Base-by-base conservation (phyloP, 1,140 invertebrate genomes). In the Micrasema minimum region DNA sequence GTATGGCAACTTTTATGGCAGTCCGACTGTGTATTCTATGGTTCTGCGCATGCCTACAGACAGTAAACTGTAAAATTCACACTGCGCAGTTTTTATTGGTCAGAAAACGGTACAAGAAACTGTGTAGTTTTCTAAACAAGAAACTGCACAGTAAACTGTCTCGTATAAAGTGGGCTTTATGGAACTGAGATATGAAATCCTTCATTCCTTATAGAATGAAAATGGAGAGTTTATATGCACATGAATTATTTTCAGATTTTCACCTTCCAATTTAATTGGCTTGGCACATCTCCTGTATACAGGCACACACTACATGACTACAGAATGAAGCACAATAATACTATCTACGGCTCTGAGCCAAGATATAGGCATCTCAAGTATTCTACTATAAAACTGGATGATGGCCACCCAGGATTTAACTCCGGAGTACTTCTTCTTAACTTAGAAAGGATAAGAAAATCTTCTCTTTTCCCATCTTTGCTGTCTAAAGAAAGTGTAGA, bases 241-340 rank as follows among this genome's bases (percentile, higher is more conserved):
- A n/a, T n/a, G n/a, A n/a, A n/a, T 51, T 11, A 4, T 26, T 66
- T 51, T 2, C 37, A 66, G 45, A 20, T 53, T 66, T 14, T 50
- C 45, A 1, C n/a, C 64, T 1, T 46, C 64, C 31, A 86, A 91
- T 72, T 78, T 95, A 0, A 92, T 94, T 74, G 94, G 92, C 0
- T 81, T 95, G 12, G 90, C 91, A 0, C 88, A 88, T 2, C 93
- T 96, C 80, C 82, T 92, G 93, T 95, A 0, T 96, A 95, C 78
- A 84, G 90, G 12, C 93, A 95, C 77, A 87, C 92, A 65, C 82
- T 96, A 1, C 90, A 91, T 69, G 77, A 85, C 7, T 95, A 93
- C 79, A 83, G 91, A 31, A 83, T 81, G 14, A 83, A 87, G 37
- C 82, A 91, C 78, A 87, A 87, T 0, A 81, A 85, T 10, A 91